Evolutionary conservation across 2,797 vertebrate genomes (phyloP), one percentile per base, ranked within the genome.

Genomic region (Hyperoplus lanceolatus): DNA sequence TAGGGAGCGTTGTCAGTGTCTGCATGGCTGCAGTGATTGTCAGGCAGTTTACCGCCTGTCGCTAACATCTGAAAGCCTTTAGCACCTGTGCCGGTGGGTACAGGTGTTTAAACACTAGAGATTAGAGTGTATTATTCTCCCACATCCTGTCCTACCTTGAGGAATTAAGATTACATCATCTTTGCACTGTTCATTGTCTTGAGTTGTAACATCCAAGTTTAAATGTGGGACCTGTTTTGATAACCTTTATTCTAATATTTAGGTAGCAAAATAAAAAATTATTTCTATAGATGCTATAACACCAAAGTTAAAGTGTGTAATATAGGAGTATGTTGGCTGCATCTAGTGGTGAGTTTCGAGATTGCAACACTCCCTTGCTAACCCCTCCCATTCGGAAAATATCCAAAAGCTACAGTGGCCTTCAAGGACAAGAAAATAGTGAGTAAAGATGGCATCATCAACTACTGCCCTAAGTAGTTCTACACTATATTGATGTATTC

Each of bases 11-110:
- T 82, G 45, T 91, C 89, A 80, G 78, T 74, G 86, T 92, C 84
- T 89, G 90, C 81, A 77, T 79, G 76, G 84, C 90, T 84, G 82
- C 83, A 73, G 82, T 79, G 80, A 82, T 84, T 88, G 90, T 87
- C 57, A 74, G 72, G 79, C 79, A 65, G 79, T 89, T 83, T 83
- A 75, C 87, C 77, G 71, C 84, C 86, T 90, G 90, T 69, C 74
- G 50, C 60, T 73, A 79, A 83, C 89, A 88, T 73, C 86, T 92
- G 84, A 92, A 76, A 86, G 89, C 74, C 67, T 49, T 54, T 73
- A 55, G 73, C 84, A 87, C 84, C 87, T 88, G 89, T 46, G 83
- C 83, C 58, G 69, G 36, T 39, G 73, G 72, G 75, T 72, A 82
- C 77, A 79, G 85, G 70, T 85, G 60, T 74, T 73, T 15, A 12